A percentile compares a stretch with the other conserved stretches of the same genome.
Conservation (phyloP, 2,888 invertebrate genomes). For the Adelphocoris suturalis region DNA sequence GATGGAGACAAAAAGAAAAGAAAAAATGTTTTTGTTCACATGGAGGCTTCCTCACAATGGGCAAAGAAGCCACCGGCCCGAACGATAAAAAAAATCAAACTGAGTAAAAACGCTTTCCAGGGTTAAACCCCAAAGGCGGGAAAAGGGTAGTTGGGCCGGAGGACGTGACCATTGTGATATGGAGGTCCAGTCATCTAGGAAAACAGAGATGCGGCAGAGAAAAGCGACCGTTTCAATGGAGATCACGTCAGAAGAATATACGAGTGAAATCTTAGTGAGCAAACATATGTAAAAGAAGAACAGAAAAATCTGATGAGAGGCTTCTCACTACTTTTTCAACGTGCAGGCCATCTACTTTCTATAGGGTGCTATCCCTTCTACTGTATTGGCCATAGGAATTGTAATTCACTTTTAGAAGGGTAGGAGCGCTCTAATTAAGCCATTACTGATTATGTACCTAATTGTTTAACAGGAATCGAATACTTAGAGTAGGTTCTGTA, state of each 20-base stretch:
- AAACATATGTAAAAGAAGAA: background rate
- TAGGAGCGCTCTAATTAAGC: too few species aligned
- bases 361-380: too few species aligned
- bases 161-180: slow-evolving; percentile 29
- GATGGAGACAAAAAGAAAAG: background rate
- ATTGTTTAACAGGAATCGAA: too few species aligned
- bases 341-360: too few species aligned
- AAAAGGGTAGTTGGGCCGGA: background rate
- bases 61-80: slow-evolving; percentile 46
- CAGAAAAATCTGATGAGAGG: too few species aligned
- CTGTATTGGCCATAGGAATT: too few species aligned
- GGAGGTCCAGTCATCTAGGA: slow-evolving; percentile 36
- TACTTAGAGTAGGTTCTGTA: too few species aligned
- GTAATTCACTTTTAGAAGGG: too few species aligned
- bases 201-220: background rate
- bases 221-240: background rate
- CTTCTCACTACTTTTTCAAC: too few species aligned
- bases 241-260: slow-evolving; percentile 24
- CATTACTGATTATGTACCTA: too few species aligned
- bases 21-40: slow-evolving; percentile 40
- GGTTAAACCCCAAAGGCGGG: slow-evolving; percentile 14
- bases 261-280: slow-evolving; percentile 30
- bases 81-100: background rate
- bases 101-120: slow-evolving; percentile 35
- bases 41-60: slow-evolving; percentile 45